Base-by-base conservation (phyloP, 1,140 invertebrate species). In the Calephelis nemesis region DNA sequence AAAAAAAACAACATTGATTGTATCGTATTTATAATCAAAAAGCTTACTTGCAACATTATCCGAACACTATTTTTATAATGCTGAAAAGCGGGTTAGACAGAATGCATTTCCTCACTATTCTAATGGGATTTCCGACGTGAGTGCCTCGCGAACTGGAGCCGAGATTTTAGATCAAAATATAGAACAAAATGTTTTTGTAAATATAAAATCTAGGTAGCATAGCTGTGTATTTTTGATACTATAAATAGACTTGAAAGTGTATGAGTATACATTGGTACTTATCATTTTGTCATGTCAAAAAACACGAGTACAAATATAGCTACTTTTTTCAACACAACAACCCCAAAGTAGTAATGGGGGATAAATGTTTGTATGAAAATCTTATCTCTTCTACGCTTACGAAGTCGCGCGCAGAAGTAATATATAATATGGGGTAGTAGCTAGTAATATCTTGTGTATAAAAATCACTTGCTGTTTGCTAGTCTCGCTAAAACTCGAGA, bases 121-220 rank as follows among this genome's bases (percentile, higher is more conserved):
- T 74, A 74, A 74, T 74, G 69, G 72, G 72, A 74, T 68, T 74
- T 68, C 69, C 69, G 63, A 49, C 54, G 72, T 68, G 65, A 65
- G 66, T 71, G 62, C 64, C 30, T 54, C 13, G 13, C 50, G n/a
- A 42, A 66, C 64, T 45, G 40, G 47, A 49, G 19, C 39, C 63
- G 47, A 39, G 47, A 50, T 64, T 63, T 50, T 9, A 39, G 19
- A 30, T 39, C 52, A 58, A 58, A 50, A 39, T 11, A 4, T 8
- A 58, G 11, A 6, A 58, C 19, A 58, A 58, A 58, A 58, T 58
- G 10, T 58, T 58, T 39, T 58, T 58, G 11, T 10, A 58, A 58
- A 30, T 6, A 39, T 39, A 58, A 4, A 39, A 12, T 58, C 30
- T 39, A 11, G 6, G 30, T 30, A 30, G 2, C 39, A 45, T 5